Evolutionary conservation across 2,113 vertebrate genomes (phyloP).

Genomic region (Anseranas semipalmata): DNA sequence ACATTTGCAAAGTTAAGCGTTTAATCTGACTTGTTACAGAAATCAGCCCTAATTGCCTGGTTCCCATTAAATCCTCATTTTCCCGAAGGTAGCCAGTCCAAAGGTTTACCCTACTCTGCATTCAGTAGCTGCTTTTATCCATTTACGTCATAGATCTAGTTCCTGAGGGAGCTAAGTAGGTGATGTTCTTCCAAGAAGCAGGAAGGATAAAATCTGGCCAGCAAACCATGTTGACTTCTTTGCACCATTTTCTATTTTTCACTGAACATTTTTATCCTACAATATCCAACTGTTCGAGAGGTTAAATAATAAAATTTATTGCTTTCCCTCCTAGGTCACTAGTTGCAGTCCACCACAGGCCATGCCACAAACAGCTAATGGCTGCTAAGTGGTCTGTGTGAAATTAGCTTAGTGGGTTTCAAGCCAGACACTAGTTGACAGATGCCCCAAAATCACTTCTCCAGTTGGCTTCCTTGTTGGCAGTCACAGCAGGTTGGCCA

Average conservation of each 20-base stretch:
- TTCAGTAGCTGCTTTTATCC: not conserved
- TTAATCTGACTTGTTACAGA: conserved; percentile 20
- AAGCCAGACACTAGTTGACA: conserved; percentile 20
- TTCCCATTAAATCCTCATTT: not conserved
- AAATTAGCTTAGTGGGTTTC: conserved; percentile 38
- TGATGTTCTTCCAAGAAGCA: not conserved
- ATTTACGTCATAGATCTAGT: not conserved
- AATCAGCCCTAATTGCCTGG: not conserved
- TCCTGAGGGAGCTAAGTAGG: not conserved
- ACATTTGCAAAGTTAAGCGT: not conserved
- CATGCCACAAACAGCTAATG: not conserved
- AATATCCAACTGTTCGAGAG: not conserved
- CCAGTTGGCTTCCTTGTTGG: not conserved
- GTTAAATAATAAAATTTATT: not conserved
- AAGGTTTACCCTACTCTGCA: not conserved
- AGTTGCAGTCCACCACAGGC: not conserved
- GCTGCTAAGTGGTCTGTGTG: conserved; percentile 20
- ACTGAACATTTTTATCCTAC: not conserved
- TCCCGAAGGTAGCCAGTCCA: not conserved
- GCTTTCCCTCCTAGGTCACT: not conserved
- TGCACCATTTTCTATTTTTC: not conserved
- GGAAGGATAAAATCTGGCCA: not conserved
- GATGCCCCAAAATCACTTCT: conserved; percentile 27
- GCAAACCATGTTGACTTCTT: fast-evolving
- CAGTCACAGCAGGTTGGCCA: conserved; percentile 7